These are phyloP conservation scores for Lagodon rhomboides DNA, from an alignment of 2,797 vertebrate species.

Conservation along the genomic window DNA sequence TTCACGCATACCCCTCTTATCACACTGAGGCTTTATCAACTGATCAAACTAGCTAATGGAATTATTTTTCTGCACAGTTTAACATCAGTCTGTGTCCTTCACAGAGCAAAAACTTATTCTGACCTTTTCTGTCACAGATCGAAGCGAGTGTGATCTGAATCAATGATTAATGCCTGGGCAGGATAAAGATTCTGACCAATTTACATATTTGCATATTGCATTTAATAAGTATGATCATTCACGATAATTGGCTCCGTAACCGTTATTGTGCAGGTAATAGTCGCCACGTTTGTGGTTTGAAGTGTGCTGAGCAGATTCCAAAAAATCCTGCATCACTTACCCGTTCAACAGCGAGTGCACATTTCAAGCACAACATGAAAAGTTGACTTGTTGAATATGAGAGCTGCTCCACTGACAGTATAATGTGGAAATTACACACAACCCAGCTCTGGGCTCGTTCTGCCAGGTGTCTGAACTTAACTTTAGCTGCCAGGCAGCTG, in stretches of 20 bases:
- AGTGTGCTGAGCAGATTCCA: not conserved
- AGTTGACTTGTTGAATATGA: slow-evolving; percentile 7
- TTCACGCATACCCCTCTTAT: not conserved
- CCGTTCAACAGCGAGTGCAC: not conserved
- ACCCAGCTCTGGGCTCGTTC: not conserved
- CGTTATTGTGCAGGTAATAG: not conserved
- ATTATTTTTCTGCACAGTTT: slow-evolving; percentile 4
- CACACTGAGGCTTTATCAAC: not conserved
- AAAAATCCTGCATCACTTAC: not conserved
- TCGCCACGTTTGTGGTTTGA: not conserved
- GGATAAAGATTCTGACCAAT: not conserved
- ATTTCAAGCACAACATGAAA: not conserved
- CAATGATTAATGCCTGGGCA: slow-evolving; percentile 3
- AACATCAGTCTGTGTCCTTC: slow-evolving; percentile 20
- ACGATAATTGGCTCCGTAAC: not conserved
- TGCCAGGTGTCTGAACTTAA: slow-evolving; percentile 14
- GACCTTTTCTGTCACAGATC: slow-evolving; percentile 15
- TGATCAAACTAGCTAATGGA: slow-evolving; percentile 2
- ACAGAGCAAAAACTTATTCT: slow-evolving; percentile 18
- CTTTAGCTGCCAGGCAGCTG: slow-evolving; percentile 13
- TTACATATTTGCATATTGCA: not conserved
- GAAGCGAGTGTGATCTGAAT: slow-evolving; percentile 22
- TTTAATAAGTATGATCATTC: not conserved
- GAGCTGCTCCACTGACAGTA: slow-evolving; percentile 1
- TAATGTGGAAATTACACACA: not conserved